phyloP scores from a whole-genome alignment of 1,140 invertebrate genomes.

The Lasioglossum baleicum region DNA sequence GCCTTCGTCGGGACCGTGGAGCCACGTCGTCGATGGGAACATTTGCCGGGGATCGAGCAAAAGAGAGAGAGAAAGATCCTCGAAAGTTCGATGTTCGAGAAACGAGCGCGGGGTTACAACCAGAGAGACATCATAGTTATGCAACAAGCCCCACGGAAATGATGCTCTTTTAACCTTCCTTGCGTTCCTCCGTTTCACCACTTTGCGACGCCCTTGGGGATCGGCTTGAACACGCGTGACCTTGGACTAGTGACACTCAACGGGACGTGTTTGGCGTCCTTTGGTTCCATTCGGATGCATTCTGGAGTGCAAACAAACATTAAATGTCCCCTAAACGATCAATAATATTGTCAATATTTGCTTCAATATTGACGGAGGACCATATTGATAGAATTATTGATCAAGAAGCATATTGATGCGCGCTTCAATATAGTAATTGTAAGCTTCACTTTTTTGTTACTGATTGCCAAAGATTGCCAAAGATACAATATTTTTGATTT shows the following conservation, averaged over 20 bases:
- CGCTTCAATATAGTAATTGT: too few relatives aligned
- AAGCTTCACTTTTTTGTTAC: too few relatives aligned
- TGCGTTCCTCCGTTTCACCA: too few relatives aligned
- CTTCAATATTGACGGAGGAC: too few relatives aligned
- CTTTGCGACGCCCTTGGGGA: not conserved
- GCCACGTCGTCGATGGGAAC: slow-evolving; percentile 42
- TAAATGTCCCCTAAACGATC: too few relatives aligned
- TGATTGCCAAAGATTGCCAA: too few relatives aligned
- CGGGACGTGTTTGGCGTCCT: not conserved
- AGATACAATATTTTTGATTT: too few relatives aligned
- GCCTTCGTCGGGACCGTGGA: not conserved
- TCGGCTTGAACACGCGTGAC: not conserved
- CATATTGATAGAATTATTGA: too few relatives aligned
- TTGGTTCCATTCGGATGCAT: not conserved
- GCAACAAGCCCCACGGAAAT: not conserved
- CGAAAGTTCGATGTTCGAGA: not conserved
- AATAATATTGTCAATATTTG: too few relatives aligned
- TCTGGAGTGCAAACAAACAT: too few relatives aligned
- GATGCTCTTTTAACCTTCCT: not conserved
- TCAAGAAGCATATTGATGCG: too few relatives aligned
- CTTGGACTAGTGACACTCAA: not conserved
- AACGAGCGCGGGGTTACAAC: not conserved
- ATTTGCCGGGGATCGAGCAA: too few relatives aligned
- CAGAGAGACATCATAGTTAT: not conserved
- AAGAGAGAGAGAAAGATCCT: not conserved